These are phyloP conservation scores for Strigamia crassipes DNA, from an alignment of 2,888 invertebrate species.

Conservation along the genomic window DNA sequence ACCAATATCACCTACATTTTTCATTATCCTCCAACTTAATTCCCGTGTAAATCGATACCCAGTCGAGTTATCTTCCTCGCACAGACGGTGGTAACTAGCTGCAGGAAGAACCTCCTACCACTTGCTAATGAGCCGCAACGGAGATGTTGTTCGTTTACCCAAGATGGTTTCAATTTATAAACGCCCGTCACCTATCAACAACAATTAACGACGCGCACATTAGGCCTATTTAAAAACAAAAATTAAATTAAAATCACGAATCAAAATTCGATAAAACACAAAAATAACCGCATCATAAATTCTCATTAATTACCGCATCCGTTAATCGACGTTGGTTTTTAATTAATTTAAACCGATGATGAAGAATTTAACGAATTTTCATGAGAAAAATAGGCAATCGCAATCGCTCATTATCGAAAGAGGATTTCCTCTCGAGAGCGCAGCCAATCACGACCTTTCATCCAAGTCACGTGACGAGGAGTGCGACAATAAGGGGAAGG, in stretches of 20 bases:
- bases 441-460: not conserved
- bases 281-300: no score
- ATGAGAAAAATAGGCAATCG: not conserved
- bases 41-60: not conserved
- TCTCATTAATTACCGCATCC: no score
- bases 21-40: not conserved
- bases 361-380: no score
- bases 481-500: not conserved
- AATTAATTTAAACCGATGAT: no score
- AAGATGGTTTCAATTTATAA: not conserved
- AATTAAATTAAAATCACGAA: not conserved
- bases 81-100: not conserved
- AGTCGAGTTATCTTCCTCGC: not conserved
- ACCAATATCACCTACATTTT: no score
- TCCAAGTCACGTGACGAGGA: not conserved
- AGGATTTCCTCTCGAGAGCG: not conserved
- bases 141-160: not conserved
- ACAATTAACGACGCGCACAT: not conserved
- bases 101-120: slow-evolving; percentile 1
- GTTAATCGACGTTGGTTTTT: no score
- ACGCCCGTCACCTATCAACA: not conserved
- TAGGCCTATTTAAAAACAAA: not conserved
- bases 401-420: not conserved
- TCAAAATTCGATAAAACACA: not conserved
- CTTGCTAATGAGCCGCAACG: not conserved